Percentiles rank a stretch among this genome's conserved stretches.
Conservation (phyloP, 2,888 invertebrate genomes). For the Lydus trimaculatus region DNA sequence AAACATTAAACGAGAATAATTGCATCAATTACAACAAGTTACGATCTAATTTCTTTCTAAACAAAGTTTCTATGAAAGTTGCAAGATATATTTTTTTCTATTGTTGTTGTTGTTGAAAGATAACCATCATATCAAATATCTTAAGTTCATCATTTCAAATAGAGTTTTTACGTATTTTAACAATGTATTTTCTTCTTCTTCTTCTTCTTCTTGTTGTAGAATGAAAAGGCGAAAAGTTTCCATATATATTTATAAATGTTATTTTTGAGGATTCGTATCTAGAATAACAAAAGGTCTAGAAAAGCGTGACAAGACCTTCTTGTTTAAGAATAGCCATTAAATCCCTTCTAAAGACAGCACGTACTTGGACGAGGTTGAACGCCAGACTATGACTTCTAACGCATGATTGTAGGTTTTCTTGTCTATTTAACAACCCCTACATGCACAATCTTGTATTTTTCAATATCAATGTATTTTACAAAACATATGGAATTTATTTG, state of each 20-base stretch:
- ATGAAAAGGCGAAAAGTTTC: constrained; percentile 12
- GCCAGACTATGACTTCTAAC: constrained; percentile 22
- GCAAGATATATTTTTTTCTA: background rate
- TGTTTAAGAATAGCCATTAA: constrained; percentile 56
- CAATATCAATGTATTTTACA: background rate
- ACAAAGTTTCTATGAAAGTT: background rate
- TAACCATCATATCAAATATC: constrained; percentile 6
- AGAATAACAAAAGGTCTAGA: constrained; percentile 29
- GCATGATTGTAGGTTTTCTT: constrained; percentile 19
- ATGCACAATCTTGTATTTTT: background rate
- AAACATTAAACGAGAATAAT: too few species aligned
- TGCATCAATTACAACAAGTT: too few species aligned
- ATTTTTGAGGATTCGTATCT: constrained; percentile 24
- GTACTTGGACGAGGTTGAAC: constrained; percentile 43
- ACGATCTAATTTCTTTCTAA: constrained; percentile 2
- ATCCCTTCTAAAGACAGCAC: constrained; percentile 56
- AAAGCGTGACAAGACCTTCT: constrained; percentile 39
- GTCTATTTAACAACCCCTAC: background rate
- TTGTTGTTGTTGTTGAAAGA: background rate
- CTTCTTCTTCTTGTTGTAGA: background rate
- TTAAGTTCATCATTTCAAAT: background rate
- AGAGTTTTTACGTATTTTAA: background rate
- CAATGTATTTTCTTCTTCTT: background rate
- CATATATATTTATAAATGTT: constrained; percentile 32
- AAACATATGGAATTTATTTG: background rate